phyloP scores from a whole-genome alignment of 2,113 vertebrate genomes.

The Neodon shergylaensis region DNA sequence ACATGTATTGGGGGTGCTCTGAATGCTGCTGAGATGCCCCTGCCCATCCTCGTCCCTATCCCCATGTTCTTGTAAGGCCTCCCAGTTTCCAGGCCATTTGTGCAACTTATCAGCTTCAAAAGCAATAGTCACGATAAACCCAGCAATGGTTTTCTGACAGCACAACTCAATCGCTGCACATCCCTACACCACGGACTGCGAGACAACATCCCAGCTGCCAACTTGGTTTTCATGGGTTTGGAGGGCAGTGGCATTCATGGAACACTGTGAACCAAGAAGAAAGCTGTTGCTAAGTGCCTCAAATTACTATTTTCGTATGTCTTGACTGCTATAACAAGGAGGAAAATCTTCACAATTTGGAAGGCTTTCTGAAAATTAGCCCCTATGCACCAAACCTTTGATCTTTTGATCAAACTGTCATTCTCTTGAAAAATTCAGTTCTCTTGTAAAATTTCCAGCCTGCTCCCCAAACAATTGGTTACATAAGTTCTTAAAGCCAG shows the following conservation, averaged over 20 bases:
- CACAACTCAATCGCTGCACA: background rate
- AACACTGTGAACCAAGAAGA: constrained; percentile 53
- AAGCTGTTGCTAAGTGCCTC: constrained; percentile 27
- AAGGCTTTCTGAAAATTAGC: constrained; percentile 68
- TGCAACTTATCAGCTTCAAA: background rate
- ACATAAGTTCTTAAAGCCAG: constrained; percentile 48
- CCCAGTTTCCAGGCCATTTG: background rate
- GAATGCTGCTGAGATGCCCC: background rate
- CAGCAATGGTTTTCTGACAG: background rate
- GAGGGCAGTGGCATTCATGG: background rate
- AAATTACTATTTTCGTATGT: constrained; percentile 54
- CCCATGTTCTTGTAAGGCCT: background rate
- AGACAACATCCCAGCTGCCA: background rate
- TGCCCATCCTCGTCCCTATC: background rate
- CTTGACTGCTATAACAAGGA: constrained; percentile 48
- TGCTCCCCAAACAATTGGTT: constrained; percentile 52
- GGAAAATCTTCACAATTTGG: constrained; percentile 63
- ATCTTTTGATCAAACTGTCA: constrained; percentile 64
- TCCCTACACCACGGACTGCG: background rate
- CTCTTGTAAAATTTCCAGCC: constrained; percentile 62
- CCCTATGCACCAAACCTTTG: constrained; percentile 63
- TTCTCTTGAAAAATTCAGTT: constrained; percentile 59
- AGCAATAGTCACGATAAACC: background rate
- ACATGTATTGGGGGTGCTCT: background rate
- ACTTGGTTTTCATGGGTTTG: constrained; percentile 11